Percentiles rank a stretch among this genome's conserved stretches.
Conservation (phyloP, 2,888 invertebrate genomes). For the Himalopsyche tibetana region DNA sequence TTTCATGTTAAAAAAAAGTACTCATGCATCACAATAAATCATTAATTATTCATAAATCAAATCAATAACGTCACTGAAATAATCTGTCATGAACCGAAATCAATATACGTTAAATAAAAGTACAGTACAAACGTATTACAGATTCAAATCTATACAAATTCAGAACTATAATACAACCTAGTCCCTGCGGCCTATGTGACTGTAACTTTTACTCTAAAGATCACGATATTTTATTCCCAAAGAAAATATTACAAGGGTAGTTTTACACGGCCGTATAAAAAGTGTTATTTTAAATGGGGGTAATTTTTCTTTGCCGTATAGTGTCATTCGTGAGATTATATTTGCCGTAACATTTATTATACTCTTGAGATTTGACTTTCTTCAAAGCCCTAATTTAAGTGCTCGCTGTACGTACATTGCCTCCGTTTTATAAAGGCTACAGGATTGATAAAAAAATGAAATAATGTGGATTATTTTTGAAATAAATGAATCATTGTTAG, state of each 20-base stretch:
- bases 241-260: background rate
- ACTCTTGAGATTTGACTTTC: slow-evolving; percentile 18
- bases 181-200: no score
- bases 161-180: background rate
- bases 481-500: no score
- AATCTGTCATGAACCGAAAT: no score
- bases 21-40: no score
- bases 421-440: background rate
- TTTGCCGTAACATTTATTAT: slow-evolving; percentile 19
- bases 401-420: background rate
- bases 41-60: no score
- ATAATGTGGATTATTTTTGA: no score
- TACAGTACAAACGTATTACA: no score
- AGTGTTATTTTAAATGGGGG: slow-evolving; percentile 39
- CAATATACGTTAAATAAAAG: no score
- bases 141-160: no score
- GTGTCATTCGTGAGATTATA: slow-evolving; percentile 38
- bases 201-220: background rate
- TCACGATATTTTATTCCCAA: background rate
- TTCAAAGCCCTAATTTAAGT: slow-evolving; percentile 32
- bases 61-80: no score
- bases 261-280: slow-evolving; percentile 16
- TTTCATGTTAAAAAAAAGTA: no score
- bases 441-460: background rate
- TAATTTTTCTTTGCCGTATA: slow-evolving; percentile 37